phyloP scores from a whole-genome alignment of 2,113 vertebrate species.

The Ramphastos sulfuratus region DNA sequence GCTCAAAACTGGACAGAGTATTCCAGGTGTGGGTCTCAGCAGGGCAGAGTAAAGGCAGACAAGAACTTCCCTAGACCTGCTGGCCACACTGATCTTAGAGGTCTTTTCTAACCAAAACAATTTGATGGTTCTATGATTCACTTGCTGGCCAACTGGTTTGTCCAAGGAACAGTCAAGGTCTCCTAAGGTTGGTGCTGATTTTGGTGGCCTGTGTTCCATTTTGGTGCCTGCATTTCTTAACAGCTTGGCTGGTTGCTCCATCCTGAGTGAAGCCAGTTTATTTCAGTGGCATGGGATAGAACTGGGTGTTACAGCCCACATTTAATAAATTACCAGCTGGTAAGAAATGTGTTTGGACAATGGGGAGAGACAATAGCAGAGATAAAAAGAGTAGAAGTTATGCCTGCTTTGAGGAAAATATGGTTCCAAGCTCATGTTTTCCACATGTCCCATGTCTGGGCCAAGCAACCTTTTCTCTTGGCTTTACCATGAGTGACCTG shows the following conservation, averaged over 20 bases:
- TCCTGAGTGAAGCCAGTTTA: background rate
- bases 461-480: background rate
- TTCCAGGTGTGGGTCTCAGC: too few species aligned
- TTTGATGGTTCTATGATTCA: too few species aligned
- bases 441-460: background rate
- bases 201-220: background rate
- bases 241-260: background rate
- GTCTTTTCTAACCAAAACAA: too few species aligned
- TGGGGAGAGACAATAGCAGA: background rate
- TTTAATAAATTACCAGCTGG: background rate
- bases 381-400: background rate
- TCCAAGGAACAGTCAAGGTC: background rate
- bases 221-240: background rate
- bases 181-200: background rate
- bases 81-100: too few species aligned
- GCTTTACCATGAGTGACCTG: too few species aligned
- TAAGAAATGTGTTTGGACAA: background rate
- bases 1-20: too few species aligned
- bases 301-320: background rate
- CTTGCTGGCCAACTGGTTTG: background rate
- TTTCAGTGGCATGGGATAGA: background rate
- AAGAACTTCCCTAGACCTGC: too few species aligned
- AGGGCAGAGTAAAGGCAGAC: too few species aligned
- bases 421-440: background rate
- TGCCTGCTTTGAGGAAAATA: background rate